Base-by-base conservation (phyloP, 1,140 invertebrate species). In the Neotoxoptera formosana region DNA sequence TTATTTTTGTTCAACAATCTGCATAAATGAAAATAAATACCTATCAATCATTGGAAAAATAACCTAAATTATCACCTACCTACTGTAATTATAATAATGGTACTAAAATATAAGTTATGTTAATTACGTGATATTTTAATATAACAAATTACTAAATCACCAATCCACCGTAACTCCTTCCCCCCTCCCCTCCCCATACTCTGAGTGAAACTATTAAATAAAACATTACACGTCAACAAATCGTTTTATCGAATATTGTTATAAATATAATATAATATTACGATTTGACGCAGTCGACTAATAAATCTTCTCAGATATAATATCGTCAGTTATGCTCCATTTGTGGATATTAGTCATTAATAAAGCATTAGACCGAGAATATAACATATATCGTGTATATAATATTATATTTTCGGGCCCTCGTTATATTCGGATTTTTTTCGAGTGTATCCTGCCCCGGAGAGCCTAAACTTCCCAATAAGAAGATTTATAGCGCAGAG, bases 281-380 rank as follows among this genome's bases (percentile, higher is more conserved):
- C 23, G 45, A n/a, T n/a, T n/a, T 8, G 86, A 88, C 21, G 51
- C 47, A 11, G 6, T 56, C 60, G 36, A 45, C 8, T 41, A 41
- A 84, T 84, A 84, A 84, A 84, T 41, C 83, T 84, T 25, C 21
- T 45, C 41, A 23, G 11, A 84, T 41, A 83, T 36, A 23, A 25
- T 87, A 34, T n/a, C 48, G 36, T 21, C 86, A 17, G 88, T 60
- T 21, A 91, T 48, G 91, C 76, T 84, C 48, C 67, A 53, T 93
- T 56, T 84, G 81, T 51, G 91, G 91, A 93, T n/a, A n/a, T 93
- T 93, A 86, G 48, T 93, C 91, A 93, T 93, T 93, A 93, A 83
- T 56, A 56, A 56, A 86, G 34, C 91, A 86, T 92, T 92, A 83
- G 83, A 92, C 48, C 6, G 76, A 92, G 34, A 81, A 45, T 34